These are phyloP conservation scores for Carassius gibelio DNA, from an alignment of 2,113 vertebrate genomes.

Conservation along the genomic window DNA sequence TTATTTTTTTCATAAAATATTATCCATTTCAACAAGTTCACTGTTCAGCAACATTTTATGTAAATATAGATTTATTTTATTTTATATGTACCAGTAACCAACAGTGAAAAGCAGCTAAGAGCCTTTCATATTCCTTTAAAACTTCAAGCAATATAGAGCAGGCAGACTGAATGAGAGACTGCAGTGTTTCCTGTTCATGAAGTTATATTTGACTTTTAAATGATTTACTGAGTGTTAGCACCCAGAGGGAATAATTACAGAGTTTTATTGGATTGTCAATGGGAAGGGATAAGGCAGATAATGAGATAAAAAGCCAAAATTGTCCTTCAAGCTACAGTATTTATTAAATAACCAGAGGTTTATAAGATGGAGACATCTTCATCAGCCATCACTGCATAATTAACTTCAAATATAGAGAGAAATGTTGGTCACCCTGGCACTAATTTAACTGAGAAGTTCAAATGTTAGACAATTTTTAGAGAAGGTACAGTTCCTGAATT, in stretches of 20 bases:
- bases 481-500: neutral
- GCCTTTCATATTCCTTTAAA: neutral
- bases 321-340: constrained; percentile 24
- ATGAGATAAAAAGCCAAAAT: constrained; percentile 18
- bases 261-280: constrained; percentile 24
- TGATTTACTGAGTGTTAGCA: constrained; percentile 14
- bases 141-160: neutral
- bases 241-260: constrained; percentile 30
- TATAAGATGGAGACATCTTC: neutral
- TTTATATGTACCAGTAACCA: neutral
- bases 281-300: constrained; percentile 15
- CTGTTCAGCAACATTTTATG: neutral
- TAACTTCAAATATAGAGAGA: constrained; percentile 1
- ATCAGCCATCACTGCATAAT: neutral
- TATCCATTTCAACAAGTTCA: neutral
- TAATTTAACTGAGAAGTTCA: neutral
- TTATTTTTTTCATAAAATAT: neutral
- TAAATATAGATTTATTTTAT: neutral
- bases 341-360: constrained; percentile 29
- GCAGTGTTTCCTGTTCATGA: constrained; percentile 16
- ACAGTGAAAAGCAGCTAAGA: neutral
- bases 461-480: neutral
- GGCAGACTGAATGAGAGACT: neutral
- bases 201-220: constrained; percentile 16
- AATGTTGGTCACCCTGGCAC: neutral